A percentile compares a stretch with the other conserved stretches of the same genome.
These are phyloP conservation scores for Dryococelus australis DNA, from an alignment of 2,888 invertebrate genomes.

Conservation along the genomic window DNA sequence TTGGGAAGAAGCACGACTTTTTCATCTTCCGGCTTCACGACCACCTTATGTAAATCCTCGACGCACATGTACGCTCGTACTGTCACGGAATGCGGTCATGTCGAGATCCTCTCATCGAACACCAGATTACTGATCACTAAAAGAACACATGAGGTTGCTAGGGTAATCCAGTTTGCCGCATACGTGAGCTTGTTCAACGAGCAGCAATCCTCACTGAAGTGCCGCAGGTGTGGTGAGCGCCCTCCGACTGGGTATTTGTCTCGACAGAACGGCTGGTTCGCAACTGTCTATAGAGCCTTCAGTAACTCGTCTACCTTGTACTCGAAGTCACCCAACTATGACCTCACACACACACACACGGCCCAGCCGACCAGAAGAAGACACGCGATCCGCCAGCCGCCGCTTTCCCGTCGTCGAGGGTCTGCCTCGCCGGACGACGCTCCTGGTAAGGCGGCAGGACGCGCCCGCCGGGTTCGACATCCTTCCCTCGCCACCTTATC, in stretches of 20 bases:
- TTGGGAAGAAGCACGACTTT: neutral
- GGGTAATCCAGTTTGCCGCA: neutral
- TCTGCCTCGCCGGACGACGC: neutral
- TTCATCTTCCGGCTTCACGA: neutral
- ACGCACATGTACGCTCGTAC: too few species aligned
- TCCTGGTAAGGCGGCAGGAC: too few species aligned
- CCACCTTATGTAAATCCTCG: neutral
- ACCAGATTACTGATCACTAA: neutral
- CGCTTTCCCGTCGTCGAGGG: neutral
- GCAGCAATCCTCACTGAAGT: neutral
- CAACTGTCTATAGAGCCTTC: slow-evolving; percentile 5
- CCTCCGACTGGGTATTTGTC: neutral
- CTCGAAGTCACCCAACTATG: slow-evolving; percentile 7
- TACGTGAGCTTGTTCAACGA: neutral
- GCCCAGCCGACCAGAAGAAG: neutral
- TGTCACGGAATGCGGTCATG: neutral
- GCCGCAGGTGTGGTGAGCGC: neutral
- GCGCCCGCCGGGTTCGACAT: neutral
- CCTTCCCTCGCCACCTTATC: neutral
- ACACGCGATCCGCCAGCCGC: neutral
- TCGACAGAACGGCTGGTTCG: neutral
- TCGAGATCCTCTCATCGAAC: neutral
- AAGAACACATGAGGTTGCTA: too few species aligned
- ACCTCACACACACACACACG: neutral
- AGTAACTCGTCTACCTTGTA: neutral